Conservation (phyloP, 2,797 vertebrate species). For the Pseudotriccus pelzelni region DNA sequence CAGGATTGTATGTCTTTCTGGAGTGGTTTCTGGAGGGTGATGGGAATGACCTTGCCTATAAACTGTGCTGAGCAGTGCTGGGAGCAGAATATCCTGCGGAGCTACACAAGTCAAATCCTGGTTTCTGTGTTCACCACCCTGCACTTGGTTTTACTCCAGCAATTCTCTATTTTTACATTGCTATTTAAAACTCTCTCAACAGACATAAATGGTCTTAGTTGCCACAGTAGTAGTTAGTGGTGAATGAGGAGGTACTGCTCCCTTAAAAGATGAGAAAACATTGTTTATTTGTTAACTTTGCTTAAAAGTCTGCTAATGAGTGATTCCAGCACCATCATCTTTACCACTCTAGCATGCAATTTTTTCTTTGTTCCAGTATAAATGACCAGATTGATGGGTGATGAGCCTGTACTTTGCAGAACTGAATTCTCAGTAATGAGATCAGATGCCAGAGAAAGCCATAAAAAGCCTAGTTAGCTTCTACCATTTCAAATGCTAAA, state of each 20-base stretch:
- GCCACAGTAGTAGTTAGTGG: background rate
- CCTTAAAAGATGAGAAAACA: background rate
- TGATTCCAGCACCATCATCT: background rate
- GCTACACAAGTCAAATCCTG: background rate
- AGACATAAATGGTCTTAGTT: background rate
- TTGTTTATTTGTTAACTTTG: constrained; percentile 32
- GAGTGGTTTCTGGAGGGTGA: background rate
- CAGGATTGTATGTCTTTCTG: background rate
- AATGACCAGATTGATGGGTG: constrained; percentile 43
- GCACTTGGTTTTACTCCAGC: background rate
- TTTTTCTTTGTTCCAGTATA: background rate
- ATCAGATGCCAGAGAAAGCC: constrained; percentile 6
- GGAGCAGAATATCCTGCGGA: background rate
- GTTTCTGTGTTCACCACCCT: background rate
- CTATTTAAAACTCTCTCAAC: background rate
- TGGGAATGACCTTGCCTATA: background rate
- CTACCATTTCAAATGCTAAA: constrained; percentile 25
- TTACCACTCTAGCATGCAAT: background rate
- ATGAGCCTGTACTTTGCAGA: constrained; percentile 40
- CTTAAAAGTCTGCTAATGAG: constrained; percentile 42
- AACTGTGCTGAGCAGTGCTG: background rate
- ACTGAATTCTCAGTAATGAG: constrained; percentile 47
- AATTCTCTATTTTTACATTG: background rate
- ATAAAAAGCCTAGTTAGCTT: constrained; percentile 52
- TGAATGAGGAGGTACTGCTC: background rate